These are phyloP conservation scores for Isichthys henryi DNA, from an alignment of 2,113 vertebrate genomes.

Conservation along the genomic window DNA sequence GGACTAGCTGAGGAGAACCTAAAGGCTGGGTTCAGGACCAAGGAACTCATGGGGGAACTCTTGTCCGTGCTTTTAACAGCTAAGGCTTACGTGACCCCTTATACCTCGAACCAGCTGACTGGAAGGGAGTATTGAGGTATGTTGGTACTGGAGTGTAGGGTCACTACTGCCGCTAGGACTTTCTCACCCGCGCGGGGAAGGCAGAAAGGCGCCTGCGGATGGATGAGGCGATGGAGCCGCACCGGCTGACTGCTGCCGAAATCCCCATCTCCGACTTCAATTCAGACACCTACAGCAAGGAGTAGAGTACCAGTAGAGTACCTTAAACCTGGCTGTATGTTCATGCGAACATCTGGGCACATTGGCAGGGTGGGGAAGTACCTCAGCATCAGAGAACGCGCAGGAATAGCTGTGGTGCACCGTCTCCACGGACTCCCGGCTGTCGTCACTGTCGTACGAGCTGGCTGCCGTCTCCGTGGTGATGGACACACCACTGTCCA, in stretches of 20 bases:
- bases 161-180: background rate
- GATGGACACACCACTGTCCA: slow-evolving; percentile 61
- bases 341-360: background rate
- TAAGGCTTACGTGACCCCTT: background rate
- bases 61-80: background rate
- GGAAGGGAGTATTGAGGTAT: background rate
- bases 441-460: slow-evolving; percentile 52
- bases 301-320: too few species aligned
- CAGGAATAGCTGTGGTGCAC: slow-evolving; percentile 57
- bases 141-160: background rate
- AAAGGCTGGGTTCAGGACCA: background rate
- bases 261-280: slow-evolving; percentile 46
- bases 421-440: slow-evolving; percentile 40
- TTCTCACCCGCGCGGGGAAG: slow-evolving; percentile 53
- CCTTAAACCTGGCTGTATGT: too few species aligned
- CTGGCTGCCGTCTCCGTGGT: slow-evolving; percentile 42
- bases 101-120: background rate
- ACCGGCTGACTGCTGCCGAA: slow-evolving; percentile 45
- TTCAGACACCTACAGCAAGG: slow-evolving; percentile 45
- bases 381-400: slow-evolving; percentile 59
- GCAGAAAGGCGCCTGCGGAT: slow-evolving; percentile 57
- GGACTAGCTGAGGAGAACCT: background rate
- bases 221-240: slow-evolving; percentile 53
- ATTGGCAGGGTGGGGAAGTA: slow-evolving; percentile 6
- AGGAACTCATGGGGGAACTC: background rate